Evolutionary conservation across 2,888 invertebrate species (phyloP).

Genomic region (Epirrhoe alternata): DNA sequence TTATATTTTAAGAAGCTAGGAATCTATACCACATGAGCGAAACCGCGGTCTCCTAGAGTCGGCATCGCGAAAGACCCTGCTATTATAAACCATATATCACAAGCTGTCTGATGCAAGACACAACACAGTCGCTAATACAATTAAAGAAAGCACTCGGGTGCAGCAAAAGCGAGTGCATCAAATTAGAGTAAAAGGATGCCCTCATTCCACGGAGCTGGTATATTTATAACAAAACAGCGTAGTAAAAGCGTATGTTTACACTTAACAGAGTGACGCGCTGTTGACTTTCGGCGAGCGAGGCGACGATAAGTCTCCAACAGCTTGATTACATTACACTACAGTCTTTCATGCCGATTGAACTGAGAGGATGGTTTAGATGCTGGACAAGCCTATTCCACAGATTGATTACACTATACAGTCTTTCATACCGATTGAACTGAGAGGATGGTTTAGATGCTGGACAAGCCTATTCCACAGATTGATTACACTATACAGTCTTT

Average conservation of each 20-base stretch:
- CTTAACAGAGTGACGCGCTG: slow-evolving; percentile 21
- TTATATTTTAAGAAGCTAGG: no score
- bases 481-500: no score
- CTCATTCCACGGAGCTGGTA: slow-evolving; percentile 47
- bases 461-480: slow-evolving; percentile 14
- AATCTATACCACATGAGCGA: no score
- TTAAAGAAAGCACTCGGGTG: slow-evolving; percentile 18
- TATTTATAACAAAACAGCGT: slow-evolving; percentile 51
- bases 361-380: no score
- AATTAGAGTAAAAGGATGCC: slow-evolving; percentile 44
- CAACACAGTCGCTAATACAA: slow-evolving; percentile 16
- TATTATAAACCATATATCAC: slow-evolving; percentile 7
- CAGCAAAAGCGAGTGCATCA: slow-evolving; percentile 37
- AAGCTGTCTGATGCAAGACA: neutral
- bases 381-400: slow-evolving; percentile 6
- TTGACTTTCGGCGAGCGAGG: slow-evolving; percentile 26
- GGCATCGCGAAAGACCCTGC: neutral
- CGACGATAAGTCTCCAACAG: slow-evolving; percentile 28
- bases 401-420: neutral
- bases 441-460: no score
- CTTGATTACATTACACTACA: neutral
- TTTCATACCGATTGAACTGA: no score
- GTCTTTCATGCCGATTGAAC: no score
- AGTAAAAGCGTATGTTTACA: slow-evolving; percentile 45
- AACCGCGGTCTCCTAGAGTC: neutral